These are phyloP conservation scores for Drosophila greeni DNA, from an alignment of 2,888 invertebrate genomes.

Conservation along the genomic window DNA sequence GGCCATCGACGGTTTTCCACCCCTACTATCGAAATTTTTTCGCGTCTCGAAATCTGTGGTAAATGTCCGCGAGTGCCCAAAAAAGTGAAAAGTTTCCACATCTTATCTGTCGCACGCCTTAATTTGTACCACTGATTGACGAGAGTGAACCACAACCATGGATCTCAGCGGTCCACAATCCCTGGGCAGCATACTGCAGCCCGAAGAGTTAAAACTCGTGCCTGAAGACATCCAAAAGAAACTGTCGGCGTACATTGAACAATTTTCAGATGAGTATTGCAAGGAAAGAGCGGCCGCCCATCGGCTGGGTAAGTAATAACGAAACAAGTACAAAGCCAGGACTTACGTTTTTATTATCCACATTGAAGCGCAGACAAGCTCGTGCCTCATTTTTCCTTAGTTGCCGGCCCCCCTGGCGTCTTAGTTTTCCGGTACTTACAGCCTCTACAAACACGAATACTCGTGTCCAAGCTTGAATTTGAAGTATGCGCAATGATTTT, in stretches of 20 bases:
- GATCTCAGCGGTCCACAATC: constrained; percentile 56
- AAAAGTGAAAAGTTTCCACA: neutral
- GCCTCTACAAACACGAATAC: neutral
- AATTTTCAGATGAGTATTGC: constrained; percentile 56
- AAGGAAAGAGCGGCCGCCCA: constrained; percentile 41
- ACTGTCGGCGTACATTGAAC: constrained; percentile 48
- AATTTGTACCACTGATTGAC: constrained; percentile 9
- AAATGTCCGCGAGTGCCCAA: neutral
- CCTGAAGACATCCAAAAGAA: constrained; percentile 52
- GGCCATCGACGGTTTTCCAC: neutral
- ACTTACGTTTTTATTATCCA: neutral
- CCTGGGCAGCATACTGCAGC: constrained; percentile 48
- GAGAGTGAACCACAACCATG: constrained; percentile 28
- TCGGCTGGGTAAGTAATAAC: constrained; percentile 52
- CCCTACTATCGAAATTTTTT: neutral
- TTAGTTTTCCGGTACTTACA: neutral
- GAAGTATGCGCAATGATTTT: neutral
- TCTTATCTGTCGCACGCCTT: neutral
- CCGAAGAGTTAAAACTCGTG: constrained; percentile 52
- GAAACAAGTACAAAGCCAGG: neutral
- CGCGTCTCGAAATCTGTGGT: neutral
- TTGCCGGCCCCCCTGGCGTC: neutral
- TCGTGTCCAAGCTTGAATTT: neutral
- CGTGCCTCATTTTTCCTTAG: neutral
- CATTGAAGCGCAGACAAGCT: neutral